phyloP scores from a whole-genome alignment of 2,113 vertebrate species.

The Coptodon bakossiorum region DNA sequence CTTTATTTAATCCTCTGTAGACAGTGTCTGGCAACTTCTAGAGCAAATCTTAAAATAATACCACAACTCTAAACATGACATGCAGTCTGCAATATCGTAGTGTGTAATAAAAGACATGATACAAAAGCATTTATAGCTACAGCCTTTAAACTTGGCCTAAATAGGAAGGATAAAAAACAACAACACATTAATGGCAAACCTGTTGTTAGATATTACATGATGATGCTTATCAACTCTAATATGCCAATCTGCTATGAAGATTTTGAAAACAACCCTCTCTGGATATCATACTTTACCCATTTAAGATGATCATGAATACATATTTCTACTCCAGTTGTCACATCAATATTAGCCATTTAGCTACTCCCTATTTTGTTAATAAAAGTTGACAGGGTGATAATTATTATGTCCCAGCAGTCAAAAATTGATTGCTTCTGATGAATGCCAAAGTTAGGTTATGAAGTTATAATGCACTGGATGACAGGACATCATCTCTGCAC shows the following conservation, averaged over 20 bases:
- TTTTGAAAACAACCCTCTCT: background rate
- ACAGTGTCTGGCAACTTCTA: background rate
- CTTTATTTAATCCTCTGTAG: constrained; percentile 20
- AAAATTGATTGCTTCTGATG: background rate
- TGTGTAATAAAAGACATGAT: background rate
- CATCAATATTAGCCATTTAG: background rate
- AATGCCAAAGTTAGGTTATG: background rate
- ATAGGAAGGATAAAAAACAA: background rate
- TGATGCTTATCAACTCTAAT: background rate
- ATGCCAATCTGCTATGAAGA: background rate
- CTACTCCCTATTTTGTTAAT: background rate
- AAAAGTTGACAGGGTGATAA: background rate
- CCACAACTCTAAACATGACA: background rate
- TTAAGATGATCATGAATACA: background rate
- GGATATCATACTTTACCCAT: background rate
- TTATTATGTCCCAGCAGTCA: background rate
- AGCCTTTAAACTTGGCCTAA: background rate
- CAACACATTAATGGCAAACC: background rate
- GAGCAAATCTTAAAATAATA: constrained; percentile 41
- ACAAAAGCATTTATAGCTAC: background rate
- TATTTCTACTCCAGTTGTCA: background rate
- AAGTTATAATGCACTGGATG: background rate
- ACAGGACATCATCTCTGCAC: background rate
- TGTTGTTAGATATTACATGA: background rate
- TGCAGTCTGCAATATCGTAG: background rate